Conservation (phyloP, 2,113 vertebrate genomes). For the Catharus minimus region DNA sequence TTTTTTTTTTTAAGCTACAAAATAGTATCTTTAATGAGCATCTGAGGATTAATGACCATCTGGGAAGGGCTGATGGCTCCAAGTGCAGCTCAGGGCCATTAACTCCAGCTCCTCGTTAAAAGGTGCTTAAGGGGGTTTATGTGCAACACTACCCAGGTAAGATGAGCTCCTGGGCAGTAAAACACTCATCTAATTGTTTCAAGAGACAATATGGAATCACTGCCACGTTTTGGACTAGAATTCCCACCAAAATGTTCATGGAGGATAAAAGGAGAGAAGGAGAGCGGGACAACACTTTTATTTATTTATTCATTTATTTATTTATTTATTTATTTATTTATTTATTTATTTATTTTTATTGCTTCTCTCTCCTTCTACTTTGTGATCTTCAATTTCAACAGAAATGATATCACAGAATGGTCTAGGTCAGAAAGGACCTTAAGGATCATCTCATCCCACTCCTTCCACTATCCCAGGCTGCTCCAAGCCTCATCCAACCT, state of each 20-base stretch:
- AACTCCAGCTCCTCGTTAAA: not conserved
- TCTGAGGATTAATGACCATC: not conserved
- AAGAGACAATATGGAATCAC: not conserved
- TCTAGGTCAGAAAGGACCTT: not conserved
- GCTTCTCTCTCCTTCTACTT: not conserved
- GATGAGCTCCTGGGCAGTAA: not conserved
- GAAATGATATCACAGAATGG: rapidly evolving
- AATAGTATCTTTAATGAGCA: not conserved
- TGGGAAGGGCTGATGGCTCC: not conserved
- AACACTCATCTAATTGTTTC: not conserved
- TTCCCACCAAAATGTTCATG: not conserved
- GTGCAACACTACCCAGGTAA: not conserved
- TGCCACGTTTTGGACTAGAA: not conserved
- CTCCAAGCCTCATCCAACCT: not conserved
- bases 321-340: too few relatives aligned
- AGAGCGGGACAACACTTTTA: too few relatives aligned
- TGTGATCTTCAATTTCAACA: not conserved
- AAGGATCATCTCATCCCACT: not conserved
- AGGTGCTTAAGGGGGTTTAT: not conserved
- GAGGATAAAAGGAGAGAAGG: not conserved
- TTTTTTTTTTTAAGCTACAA: not conserved
- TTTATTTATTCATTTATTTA: too few relatives aligned
- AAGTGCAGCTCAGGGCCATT: not conserved
- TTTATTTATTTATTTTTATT: rapidly evolving
- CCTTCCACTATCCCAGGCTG: rapidly evolving